Evolutionary conservation across 2,113 vertebrate species (phyloP).

Genomic region (Lepidothrix coronata): DNA sequence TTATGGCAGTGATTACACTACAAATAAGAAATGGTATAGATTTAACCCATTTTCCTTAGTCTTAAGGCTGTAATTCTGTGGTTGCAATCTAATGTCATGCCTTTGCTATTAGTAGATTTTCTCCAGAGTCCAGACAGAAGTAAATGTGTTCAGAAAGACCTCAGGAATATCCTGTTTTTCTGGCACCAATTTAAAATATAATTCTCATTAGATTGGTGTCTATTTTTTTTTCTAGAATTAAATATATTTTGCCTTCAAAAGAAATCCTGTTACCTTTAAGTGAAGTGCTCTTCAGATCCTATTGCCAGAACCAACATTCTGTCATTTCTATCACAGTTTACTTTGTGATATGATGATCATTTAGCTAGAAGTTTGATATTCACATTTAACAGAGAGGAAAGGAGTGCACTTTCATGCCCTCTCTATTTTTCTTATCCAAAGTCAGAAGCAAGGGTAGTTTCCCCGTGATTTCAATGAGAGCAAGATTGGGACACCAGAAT

Average conservation of each 20-base stretch:
- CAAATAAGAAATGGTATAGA: constrained; percentile 22
- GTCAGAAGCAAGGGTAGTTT: background rate
- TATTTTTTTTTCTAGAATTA: background rate
- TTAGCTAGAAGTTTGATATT: background rate
- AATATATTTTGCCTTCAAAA: background rate
- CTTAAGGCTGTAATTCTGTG: constrained; percentile 52
- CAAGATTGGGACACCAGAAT: background rate
- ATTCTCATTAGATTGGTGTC: background rate
- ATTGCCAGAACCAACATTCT: background rate
- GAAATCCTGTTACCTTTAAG: background rate
- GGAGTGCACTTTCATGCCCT: background rate
- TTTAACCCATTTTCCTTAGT: constrained; percentile 48
- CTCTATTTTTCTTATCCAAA: background rate
- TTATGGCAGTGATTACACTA: constrained; percentile 27
- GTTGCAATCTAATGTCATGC: constrained; percentile 60
- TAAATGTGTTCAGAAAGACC: constrained; percentile 20
- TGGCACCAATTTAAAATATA: constrained; percentile 30
- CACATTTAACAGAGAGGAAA: background rate
- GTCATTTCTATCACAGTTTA: background rate
- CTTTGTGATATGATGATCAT: background rate
- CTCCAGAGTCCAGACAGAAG: constrained; percentile 39
- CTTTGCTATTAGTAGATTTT: constrained; percentile 60
- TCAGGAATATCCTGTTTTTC: constrained; percentile 33
- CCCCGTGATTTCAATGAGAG: background rate
- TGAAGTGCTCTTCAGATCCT: background rate